Evolutionary conservation across 2,888 invertebrate genomes (phyloP).

Genomic region (Drosophila kanekoi): DNA sequence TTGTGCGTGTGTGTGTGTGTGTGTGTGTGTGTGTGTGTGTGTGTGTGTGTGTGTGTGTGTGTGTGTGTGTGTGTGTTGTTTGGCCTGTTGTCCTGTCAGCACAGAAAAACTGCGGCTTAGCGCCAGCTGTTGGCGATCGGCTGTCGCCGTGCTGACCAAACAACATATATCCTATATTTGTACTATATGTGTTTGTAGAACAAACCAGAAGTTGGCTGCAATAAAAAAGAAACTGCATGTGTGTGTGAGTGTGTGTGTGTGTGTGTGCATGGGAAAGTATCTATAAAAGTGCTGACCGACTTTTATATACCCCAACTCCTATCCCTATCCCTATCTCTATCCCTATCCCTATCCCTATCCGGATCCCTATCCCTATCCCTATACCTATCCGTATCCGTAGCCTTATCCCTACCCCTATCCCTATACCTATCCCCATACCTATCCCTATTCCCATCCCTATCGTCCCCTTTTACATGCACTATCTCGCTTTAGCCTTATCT

Average conservation of each 20-base stretch:
- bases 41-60: background rate
- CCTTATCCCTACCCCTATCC: too few species aligned
- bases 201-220: slow-evolving; percentile 9
- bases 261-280: slow-evolving; percentile 5
- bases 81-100: background rate
- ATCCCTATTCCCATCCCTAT: background rate
- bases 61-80: slow-evolving; percentile 4
- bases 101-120: slow-evolving; percentile 22
- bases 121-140: slow-evolving; percentile 32
- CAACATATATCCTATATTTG: slow-evolving; percentile 18
- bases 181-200: background rate
- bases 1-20: background rate
- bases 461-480: background rate
- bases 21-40: slow-evolving; percentile 4
- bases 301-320: slow-evolving; percentile 18
- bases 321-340: background rate
- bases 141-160: slow-evolving; percentile 18
- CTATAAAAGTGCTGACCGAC: slow-evolving; percentile 57
- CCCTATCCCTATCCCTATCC: background rate
- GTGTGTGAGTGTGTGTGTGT: slow-evolving; percentile 4
- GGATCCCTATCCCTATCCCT: background rate
- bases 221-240: slow-evolving; percentile 6
- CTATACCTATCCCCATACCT: background rate
- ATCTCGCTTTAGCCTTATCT: background rate
- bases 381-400: background rate